A percentile compares a stretch with the other conserved stretches of the same genome.
Evolutionary conservation across 1,140 invertebrate species (phyloP).

Genomic region (Lepidurus apus): DNA sequence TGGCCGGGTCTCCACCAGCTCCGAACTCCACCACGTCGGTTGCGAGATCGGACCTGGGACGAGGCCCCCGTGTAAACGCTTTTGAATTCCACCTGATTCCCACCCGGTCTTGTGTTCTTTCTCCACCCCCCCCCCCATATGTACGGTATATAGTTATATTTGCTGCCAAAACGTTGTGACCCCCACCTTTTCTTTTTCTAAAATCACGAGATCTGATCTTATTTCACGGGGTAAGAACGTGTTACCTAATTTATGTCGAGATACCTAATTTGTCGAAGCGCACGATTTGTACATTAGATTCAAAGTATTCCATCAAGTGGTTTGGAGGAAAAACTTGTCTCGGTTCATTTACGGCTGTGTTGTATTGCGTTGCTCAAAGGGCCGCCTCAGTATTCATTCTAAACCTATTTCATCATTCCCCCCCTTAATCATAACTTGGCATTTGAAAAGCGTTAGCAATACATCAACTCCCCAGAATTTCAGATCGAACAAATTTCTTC

Average conservation of each 20-base stretch:
- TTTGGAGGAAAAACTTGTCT: not conserved
- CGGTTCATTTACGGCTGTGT: not conserved
- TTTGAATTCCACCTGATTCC: not conserved
- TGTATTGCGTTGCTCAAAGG: not conserved
- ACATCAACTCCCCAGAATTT: too few relatives aligned
- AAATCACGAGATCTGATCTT: too few relatives aligned
- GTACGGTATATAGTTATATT: too few relatives aligned
- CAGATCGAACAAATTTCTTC: too few relatives aligned
- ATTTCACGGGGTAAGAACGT: too few relatives aligned
- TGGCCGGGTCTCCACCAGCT: not conserved
- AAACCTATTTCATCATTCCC: not conserved
- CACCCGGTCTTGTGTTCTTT: not conserved
- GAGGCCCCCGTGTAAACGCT: not conserved
- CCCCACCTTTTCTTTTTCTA: too few relatives aligned
- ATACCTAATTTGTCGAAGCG: too few relatives aligned
- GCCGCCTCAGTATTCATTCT: conserved; percentile 10
- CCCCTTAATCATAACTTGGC: not conserved
- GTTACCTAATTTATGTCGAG: too few relatives aligned
- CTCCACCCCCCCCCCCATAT: not conserved
- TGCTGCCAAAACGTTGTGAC: too few relatives aligned
- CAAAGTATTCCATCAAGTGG: too few relatives aligned
- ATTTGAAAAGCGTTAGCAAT: too few relatives aligned
- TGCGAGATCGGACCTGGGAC: not conserved
- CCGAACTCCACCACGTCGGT: conserved; percentile 10
- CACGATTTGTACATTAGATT: too few relatives aligned